Percentiles rank a stretch among this genome's conserved stretches.
Conservation (phyloP, 2,113 vertebrate species). For the Seriola quinqueradiata region DNA sequence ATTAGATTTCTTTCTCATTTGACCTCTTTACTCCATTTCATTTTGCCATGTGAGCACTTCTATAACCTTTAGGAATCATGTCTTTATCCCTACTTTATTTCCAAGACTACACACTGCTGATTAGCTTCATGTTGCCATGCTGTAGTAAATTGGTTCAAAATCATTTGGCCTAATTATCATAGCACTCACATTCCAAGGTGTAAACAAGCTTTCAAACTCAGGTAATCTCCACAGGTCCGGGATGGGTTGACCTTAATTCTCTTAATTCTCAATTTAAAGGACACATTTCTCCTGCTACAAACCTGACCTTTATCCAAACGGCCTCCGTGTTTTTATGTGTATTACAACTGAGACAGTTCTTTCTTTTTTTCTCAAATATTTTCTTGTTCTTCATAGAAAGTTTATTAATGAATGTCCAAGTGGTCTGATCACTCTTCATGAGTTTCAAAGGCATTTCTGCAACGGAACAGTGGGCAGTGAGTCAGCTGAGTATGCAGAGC, state of each 20-base stretch:
- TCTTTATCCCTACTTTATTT: neutral
- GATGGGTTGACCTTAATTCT: slow-evolving; percentile 58
- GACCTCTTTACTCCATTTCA: neutral
- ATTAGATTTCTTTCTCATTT: neutral
- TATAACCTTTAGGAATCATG: neutral
- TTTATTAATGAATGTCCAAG: slow-evolving; percentile 81
- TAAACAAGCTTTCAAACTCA: slow-evolving; percentile 41
- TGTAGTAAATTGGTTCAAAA: slow-evolving; percentile 30
- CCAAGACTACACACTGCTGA: neutral
- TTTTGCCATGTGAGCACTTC: neutral
- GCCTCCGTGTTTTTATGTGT: rapidly evolving
- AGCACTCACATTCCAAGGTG: slow-evolving; percentile 2
- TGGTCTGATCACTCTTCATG: slow-evolving; percentile 78
- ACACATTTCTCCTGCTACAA: neutral
- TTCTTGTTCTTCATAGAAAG: slow-evolving; percentile 63
- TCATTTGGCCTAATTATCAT: slow-evolving; percentile 47
- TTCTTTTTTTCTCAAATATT: neutral
- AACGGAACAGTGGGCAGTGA: slow-evolving; percentile 76
- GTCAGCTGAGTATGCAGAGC: slow-evolving; percentile 74
- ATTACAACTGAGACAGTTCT: neutral
- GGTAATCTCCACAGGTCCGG: slow-evolving; percentile 44
- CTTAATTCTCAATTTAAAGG: slow-evolving; percentile 46
- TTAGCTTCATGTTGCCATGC: neutral
- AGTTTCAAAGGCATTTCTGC: slow-evolving; percentile 83
- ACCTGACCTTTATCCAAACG: neutral